These are phyloP conservation scores for Drosophila cracens DNA, from an alignment of 2,888 invertebrate species.

Conservation along the genomic window DNA sequence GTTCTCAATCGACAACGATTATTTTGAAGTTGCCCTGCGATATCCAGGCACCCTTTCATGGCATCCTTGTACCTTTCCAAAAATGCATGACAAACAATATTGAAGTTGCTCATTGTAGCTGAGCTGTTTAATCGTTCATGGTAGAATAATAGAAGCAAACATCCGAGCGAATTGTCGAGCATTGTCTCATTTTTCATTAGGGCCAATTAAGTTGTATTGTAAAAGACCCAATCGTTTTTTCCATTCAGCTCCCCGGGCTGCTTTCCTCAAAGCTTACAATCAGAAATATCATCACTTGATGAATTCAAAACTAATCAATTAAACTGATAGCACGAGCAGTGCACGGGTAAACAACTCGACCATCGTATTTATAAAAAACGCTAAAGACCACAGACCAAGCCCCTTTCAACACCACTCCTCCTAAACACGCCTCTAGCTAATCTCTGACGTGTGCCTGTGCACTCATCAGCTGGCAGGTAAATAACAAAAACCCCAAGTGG, in stretches of 20 bases:
- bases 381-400: background rate
- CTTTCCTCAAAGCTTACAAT: constrained; percentile 21
- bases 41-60: constrained; percentile 85
- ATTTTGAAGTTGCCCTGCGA: background rate
- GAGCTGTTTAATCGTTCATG: constrained; percentile 57
- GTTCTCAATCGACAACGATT: background rate
- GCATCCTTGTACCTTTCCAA: background rate
- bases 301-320: constrained; percentile 23
- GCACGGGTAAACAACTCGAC: constrained; percentile 26
- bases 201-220: constrained; percentile 27
- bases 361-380: constrained; percentile 22
- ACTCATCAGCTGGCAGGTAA: constrained; percentile 6
- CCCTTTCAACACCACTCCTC: background rate
- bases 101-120: background rate
- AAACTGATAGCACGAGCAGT: constrained; percentile 12
- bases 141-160: constrained; percentile 57
- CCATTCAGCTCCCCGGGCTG: background rate
- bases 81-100: background rate
- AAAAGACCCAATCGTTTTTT: constrained; percentile 34
- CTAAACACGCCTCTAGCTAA: constrained; percentile 11
- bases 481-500: constrained; percentile 29
- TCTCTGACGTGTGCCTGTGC: constrained; percentile 45
- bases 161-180: background rate
- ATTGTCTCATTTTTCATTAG: constrained; percentile 2
- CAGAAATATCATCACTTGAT: constrained; percentile 4